Base-by-base conservation (phyloP, 2,888 invertebrate genomes). In the Megastigmus dorsalis region DNA sequence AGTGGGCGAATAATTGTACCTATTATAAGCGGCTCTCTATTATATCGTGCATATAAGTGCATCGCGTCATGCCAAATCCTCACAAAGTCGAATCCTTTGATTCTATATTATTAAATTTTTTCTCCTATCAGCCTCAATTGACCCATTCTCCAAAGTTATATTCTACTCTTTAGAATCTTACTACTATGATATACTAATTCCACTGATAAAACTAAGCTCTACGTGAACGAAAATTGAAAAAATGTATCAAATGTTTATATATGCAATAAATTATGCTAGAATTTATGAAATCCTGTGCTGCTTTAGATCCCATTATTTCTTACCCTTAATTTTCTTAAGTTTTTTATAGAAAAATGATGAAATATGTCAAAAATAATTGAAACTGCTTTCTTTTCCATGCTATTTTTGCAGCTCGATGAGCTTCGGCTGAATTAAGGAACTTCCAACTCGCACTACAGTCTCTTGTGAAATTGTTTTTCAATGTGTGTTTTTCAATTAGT, bases 241-340 rank as follows among this genome's bases (percentile, higher is more conserved):
- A 84, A 81, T 86, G 85, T 86, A 86, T 84, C 84, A 86, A 86
- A 86, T 86, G 85, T 86, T 86, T 86, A 85, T 86, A 76, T 76
- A 85, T 85, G 83, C 84, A 85, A 86, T 85, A 86, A 85, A 86
- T 84, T 84, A 85, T 84, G 79, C 80, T 79, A 84, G 77, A 78
- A 84, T 83, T 82, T 81, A 83, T 54, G 15, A 71, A 36, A 63
- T n/a, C 18, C 15, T n/a, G n/a, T 41, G n/a, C n/a, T n/a, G n/a
- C n/a, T n/a, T n/a, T n/a, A n/a, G n/a, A n/a, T n/a, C n/a, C n/a
- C 5, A 9, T 43, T 52, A 18, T 28, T 26, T 33, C 15, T 13
- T 3, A 48, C 20, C 18, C 45, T 28, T n/a, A 20, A 3, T 43
- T 23, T 54, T 54, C 1, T 54, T 20, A 23, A 18, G 6, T 36